A percentile compares a stretch with the other conserved stretches of the same genome.
Evolutionary conservation across 92 coral and sea anemone species (phyloP).

Genomic region (Siderastrea radians): DNA sequence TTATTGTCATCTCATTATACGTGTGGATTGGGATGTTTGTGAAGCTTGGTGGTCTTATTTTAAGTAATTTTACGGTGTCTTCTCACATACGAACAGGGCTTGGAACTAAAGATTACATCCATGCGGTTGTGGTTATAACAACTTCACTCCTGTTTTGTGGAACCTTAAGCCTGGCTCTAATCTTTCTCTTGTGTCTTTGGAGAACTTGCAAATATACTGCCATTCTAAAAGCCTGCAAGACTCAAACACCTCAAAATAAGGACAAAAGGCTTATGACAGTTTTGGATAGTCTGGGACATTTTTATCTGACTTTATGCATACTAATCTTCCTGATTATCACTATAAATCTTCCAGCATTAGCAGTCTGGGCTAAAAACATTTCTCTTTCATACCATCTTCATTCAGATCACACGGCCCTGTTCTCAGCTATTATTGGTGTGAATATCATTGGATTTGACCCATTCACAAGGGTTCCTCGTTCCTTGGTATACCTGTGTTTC

Average conservation of each 20-base stretch:
- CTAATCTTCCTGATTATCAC: slow-evolving; percentile 57
- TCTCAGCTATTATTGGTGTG: slow-evolving; percentile 74
- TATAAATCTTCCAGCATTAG: slow-evolving; percentile 72
- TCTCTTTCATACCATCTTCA: slow-evolving; percentile 53
- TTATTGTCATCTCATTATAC: slow-evolving; percentile 69
- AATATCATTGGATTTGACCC: slow-evolving; percentile 78
- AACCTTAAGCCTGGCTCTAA: slow-evolving; percentile 68
- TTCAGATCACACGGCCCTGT: slow-evolving; percentile 75
- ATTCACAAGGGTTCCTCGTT: slow-evolving; percentile 71
- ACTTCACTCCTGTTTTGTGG: slow-evolving; percentile 80
- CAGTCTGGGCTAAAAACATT: slow-evolving; percentile 78
- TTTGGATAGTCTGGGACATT: slow-evolving; percentile 66
- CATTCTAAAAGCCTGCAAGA: slow-evolving; percentile 53
- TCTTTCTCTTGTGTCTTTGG: slow-evolving; percentile 70
- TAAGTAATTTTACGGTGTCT: slow-evolving; percentile 50
- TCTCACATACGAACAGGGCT: slow-evolving; percentile 18
- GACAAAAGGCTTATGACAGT: slow-evolving; percentile 30
- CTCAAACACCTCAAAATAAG: slow-evolving; percentile 32
- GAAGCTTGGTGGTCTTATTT: slow-evolving; percentile 65
- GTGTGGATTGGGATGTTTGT: slow-evolving; percentile 80
- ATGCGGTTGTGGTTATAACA: slow-evolving; percentile 37
- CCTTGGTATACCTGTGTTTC: slow-evolving; percentile 80
- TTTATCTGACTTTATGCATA: slow-evolving; percentile 73
- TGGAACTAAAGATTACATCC: slow-evolving; percentile 59
- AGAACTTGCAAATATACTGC: slow-evolving; percentile 73